A percentile compares a stretch with the other conserved stretches of the same genome.
These are phyloP conservation scores for Arctocebus calabarensis DNA, from an alignment of 2,797 vertebrate species.

Conservation along the genomic window DNA sequence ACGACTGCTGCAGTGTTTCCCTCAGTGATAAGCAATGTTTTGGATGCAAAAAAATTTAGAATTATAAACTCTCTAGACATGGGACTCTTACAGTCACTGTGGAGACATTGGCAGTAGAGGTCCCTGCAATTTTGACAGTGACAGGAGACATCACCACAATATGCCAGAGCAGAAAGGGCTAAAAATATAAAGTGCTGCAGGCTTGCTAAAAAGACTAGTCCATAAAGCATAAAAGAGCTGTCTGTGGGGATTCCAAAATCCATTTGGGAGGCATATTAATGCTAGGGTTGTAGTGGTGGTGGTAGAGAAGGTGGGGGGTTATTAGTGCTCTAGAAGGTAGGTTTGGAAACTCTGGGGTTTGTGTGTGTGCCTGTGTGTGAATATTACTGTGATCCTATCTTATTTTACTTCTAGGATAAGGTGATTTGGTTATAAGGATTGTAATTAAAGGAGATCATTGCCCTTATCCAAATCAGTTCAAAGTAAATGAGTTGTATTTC, in stretches of 20 bases:
- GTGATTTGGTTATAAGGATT: not conserved
- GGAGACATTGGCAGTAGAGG: not conserved
- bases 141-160: not conserved
- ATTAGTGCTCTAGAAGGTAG: not conserved
- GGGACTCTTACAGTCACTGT: not conserved
- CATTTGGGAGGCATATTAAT: not conserved
- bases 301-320: not conserved
- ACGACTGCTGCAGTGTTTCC: not conserved
- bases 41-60: not conserved
- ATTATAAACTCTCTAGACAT: not conserved
- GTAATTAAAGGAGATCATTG: not conserved
- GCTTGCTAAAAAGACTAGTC: not conserved
- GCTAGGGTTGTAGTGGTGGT: too few species aligned
- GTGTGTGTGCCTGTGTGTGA: not conserved
- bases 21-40: not conserved
- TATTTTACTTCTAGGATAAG: not conserved
- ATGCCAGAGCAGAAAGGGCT: not conserved
- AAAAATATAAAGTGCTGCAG: constrained; percentile 9
- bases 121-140: constrained; percentile 1
- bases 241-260: not conserved
- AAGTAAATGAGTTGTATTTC: not conserved
- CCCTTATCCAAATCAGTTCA: not conserved
- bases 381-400: not conserved
- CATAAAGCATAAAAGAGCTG: not conserved
- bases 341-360: not conserved